Evolutionary conservation across 37 sponge, comb jelly and placozoan genomes (phyloP).

Genomic region (Crambe crambe): DNA sequence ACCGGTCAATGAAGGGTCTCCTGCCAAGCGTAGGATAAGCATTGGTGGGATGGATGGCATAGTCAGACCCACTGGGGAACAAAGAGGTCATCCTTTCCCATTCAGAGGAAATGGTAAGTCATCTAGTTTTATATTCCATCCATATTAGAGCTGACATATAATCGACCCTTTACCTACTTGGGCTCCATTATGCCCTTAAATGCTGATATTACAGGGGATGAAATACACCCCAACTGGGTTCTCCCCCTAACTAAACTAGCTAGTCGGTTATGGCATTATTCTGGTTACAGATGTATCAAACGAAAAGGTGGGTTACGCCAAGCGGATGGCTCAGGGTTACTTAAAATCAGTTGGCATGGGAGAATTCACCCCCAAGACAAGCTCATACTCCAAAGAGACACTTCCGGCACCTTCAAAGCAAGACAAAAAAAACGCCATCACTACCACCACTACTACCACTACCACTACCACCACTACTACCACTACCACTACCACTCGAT

Average conservation of each 20-base stretch:
- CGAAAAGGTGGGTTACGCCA: slow-evolving; percentile 47
- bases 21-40: slow-evolving; percentile 21
- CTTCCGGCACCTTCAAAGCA: not conserved
- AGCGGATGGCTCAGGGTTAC: slow-evolving; percentile 57
- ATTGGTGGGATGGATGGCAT: not conserved
- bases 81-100: not conserved
- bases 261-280: too few relatives aligned
- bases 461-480: not conserved
- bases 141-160: too few relatives aligned
- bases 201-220: not conserved
- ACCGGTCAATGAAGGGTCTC: too few relatives aligned
- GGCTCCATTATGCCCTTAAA: not conserved
- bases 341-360: slow-evolving; percentile 59
- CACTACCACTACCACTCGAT: not conserved
- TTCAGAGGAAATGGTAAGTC: not conserved
- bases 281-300: not conserved
- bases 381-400: not conserved
- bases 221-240: too few relatives aligned
- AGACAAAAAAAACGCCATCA: not conserved
- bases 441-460: not conserved
- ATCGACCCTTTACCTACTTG: too few relatives aligned
- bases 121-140: not conserved
- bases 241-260: too few relatives aligned
- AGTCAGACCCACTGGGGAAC: not conserved
- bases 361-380: slow-evolving; percentile 42